phyloP scores from a whole-genome alignment of 2,888 invertebrate species.

The Dolomedes plantarius region DNA sequence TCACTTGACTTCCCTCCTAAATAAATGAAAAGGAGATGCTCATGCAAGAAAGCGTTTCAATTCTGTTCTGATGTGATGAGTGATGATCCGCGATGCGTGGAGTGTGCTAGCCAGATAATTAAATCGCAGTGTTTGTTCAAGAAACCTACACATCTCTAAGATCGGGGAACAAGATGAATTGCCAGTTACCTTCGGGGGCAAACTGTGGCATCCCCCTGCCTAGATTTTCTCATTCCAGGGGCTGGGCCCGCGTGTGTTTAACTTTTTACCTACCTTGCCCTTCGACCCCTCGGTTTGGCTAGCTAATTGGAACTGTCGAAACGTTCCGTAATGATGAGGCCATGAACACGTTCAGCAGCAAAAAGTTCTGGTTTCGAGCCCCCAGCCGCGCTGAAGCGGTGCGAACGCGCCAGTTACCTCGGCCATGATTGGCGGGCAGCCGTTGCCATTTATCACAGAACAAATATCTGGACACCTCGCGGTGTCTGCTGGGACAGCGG shows the following conservation, averaged over 20 bases:
- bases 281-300: conserved; percentile 52
- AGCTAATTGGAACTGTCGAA: conserved; percentile 66
- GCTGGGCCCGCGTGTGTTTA: conserved; percentile 30
- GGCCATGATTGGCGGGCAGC: conserved; percentile 30
- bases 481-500: conserved; percentile 53
- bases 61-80: conserved; percentile 30
- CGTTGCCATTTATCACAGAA: conserved; percentile 55
- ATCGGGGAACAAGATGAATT: conserved; percentile 49
- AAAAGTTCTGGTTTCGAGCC: conserved; percentile 27
- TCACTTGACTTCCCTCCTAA: conserved; percentile 7
- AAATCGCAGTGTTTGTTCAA: conserved; percentile 63
- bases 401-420: conserved; percentile 41
- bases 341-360: conserved; percentile 50
- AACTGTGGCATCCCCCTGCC: neutral
- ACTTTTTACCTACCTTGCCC: conserved; percentile 26
- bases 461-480: conserved; percentile 53
- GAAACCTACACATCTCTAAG: conserved; percentile 30
- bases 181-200: conserved; percentile 18
- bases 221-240: conserved; percentile 26
- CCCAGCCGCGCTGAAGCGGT: conserved; percentile 27
- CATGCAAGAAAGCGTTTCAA: conserved; percentile 37
- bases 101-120: conserved; percentile 57
- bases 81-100: conserved; percentile 36
- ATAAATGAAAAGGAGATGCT: conserved; percentile 13
- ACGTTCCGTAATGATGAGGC: conserved; percentile 52